Conservation (phyloP, 2,888 invertebrate genomes). For the Tipula vernalis region DNA sequence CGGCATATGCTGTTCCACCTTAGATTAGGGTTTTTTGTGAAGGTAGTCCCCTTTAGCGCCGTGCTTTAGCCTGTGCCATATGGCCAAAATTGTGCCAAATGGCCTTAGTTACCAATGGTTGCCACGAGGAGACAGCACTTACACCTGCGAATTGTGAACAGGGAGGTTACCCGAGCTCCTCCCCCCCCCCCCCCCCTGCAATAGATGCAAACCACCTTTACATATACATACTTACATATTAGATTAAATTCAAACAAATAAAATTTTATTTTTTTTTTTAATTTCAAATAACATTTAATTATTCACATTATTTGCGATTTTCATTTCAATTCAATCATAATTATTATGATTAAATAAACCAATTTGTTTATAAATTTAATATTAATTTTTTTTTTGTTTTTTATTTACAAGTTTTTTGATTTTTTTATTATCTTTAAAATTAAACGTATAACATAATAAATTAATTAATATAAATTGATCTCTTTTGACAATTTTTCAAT, state of each 20-base stretch:
- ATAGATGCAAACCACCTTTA: too few relatives aligned
- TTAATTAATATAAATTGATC: not conserved
- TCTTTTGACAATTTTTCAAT: not conserved
- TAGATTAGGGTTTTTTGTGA: too few relatives aligned
- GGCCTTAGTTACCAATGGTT: too few relatives aligned
- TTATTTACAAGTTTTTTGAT: not conserved
- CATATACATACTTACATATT: too few relatives aligned
- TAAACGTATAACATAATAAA: not conserved
- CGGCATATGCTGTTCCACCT: too few relatives aligned
- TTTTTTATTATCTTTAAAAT: not conserved
- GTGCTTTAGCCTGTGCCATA: too few relatives aligned
- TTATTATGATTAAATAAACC: not conserved
- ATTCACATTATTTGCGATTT: not conserved
- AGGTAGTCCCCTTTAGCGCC: too few relatives aligned
- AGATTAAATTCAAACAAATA: not conserved
- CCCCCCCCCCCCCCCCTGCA: too few relatives aligned
- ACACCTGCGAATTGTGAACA: too few relatives aligned
- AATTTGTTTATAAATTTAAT: not conserved
- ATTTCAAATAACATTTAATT: not conserved
- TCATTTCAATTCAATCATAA: not conserved
- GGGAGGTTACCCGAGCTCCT: too few relatives aligned
- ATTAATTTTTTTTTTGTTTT: not conserved
- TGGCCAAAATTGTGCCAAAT: too few relatives aligned
- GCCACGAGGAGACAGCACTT: too few relatives aligned
- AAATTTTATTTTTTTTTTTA: not conserved